Evolutionary conservation across 2,797 vertebrate species (phyloP), one percentile per base, ranked within the genome.

Genomic region (Crocidura indochinensis): DNA sequence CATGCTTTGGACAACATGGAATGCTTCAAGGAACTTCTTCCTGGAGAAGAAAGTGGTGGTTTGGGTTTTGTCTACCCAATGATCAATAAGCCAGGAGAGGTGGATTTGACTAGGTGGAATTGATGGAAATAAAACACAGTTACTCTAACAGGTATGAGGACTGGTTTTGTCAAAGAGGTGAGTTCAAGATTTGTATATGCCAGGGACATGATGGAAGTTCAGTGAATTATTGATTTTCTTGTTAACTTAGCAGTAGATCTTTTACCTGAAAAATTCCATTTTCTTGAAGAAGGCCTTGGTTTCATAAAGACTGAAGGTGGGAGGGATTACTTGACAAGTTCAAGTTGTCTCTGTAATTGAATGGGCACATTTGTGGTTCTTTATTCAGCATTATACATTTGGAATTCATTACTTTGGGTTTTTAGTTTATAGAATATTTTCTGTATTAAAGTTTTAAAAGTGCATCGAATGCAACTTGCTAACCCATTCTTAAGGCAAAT

Each of bases 181-280:
- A 99, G 93, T 98, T 97, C 15, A 99, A 98, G 0, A 96, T 98
- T 97, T 99, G 98, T 87, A 97, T 95, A 60, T 98, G 98, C 98
- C 98, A 97, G 76, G 93, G 88, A 87, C 98, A 97, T 99, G 38
- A 97, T 12, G 11, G 19, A 71, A 77, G 62, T 24, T 38, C 38
- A 38, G 38, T 38, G 38, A 38, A 38, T 38, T 38, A 38, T 38
- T 38, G 38, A 38, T 38, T 38, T 5, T 38, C 38, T 38, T 38
- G 38, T 38, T 38, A 38, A 38, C 38, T 38, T 38, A 38, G 38
- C 38, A 38, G 2, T 38, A 38, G 38, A 38, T 38, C 38, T 38
- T 38, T 2, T 38, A 38, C 38, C 38, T 17, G 46, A 90, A 92
- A 38, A 92, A 8, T 26, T 79, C 20, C 6, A 69, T n/a, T 84